Conservation (phyloP, 1,140 invertebrate genomes). For the Drosophila nebulosa region DNA sequence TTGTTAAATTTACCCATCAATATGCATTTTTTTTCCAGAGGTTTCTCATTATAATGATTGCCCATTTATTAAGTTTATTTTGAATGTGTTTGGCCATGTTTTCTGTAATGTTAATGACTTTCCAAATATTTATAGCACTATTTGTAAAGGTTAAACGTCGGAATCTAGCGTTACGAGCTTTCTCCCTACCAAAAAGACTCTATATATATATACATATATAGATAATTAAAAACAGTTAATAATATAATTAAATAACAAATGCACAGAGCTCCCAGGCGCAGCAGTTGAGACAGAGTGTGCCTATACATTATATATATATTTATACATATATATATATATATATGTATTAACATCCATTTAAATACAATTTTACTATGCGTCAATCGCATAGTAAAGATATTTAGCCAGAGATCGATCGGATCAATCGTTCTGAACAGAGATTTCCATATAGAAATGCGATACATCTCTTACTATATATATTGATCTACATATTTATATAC, state of each 20-base stretch:
- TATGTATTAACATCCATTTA: conserved; percentile 40
- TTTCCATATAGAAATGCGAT: neutral
- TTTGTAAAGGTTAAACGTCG: conserved; percentile 73
- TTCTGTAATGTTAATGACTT: conserved; percentile 70
- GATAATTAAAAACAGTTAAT: neutral
- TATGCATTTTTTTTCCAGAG: conserved; percentile 25
- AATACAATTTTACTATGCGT: conserved; percentile 31
- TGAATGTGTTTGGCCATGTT: conserved; percentile 25
- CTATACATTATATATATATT: conserved; percentile 28
- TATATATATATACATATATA: neutral
- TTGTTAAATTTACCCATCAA: conserved; percentile 18
- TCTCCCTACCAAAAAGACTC: conserved; percentile 21
- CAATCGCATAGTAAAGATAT: conserved; percentile 50
- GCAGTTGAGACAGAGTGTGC: conserved; percentile 53
- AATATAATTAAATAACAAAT: conserved; percentile 32
- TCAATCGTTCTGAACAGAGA: neutral
- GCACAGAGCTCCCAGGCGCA: conserved; percentile 45
- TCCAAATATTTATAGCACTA: conserved; percentile 76
- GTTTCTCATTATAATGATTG: conserved; percentile 23
- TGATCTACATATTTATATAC: conserved; percentile 11
- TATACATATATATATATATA: conserved; percentile 23
- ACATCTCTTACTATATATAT: neutral
- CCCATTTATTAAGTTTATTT: conserved; percentile 24
- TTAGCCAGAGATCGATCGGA: conserved; percentile 41
- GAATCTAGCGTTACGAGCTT: conserved; percentile 59